These are phyloP conservation scores for Philereme vetulata DNA, from an alignment of 2,888 invertebrate species.

Conservation along the genomic window DNA sequence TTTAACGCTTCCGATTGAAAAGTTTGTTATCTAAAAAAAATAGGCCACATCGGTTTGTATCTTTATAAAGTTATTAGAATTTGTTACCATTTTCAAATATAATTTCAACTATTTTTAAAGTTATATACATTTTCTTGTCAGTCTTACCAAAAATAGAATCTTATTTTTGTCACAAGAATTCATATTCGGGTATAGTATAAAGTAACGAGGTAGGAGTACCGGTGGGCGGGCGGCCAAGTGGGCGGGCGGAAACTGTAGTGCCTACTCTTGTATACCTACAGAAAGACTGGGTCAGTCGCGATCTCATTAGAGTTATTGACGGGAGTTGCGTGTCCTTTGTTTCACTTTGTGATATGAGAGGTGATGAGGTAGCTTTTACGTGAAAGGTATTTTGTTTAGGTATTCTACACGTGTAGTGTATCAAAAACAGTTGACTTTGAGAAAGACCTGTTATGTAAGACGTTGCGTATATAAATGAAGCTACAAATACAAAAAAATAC, in stretches of 20 bases:
- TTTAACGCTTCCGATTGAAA: no score
- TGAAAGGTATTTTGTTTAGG: not conserved
- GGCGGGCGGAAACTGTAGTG: constrained; percentile 39
- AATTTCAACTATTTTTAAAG: no score
- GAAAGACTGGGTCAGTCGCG: constrained; percentile 32
- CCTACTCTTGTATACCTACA: constrained; percentile 36
- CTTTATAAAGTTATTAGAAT: no score
- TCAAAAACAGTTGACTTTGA: not conserved
- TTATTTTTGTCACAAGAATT: constrained; percentile 23
- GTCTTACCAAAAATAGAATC: not conserved
- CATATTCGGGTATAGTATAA: constrained; percentile 32
- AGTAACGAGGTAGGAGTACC: constrained; percentile 37
- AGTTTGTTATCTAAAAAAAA: no score
- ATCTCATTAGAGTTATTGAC: constrained; percentile 37
- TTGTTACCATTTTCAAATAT: no score
- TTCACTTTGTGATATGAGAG: constrained; percentile 21
- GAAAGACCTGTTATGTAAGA: no score
- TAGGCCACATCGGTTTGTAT: no score
- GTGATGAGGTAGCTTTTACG: constrained; percentile 12
- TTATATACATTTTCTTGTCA: no score
- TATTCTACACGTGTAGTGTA: not conserved
- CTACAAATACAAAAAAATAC: no score
- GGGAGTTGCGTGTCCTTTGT: constrained; percentile 30
- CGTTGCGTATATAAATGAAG: no score
- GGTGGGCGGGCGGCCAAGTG: constrained; percentile 35